Evolutionary conservation across 1,140 invertebrate genomes (phyloP).

Genomic region (Habropoda laboriosa): DNA sequence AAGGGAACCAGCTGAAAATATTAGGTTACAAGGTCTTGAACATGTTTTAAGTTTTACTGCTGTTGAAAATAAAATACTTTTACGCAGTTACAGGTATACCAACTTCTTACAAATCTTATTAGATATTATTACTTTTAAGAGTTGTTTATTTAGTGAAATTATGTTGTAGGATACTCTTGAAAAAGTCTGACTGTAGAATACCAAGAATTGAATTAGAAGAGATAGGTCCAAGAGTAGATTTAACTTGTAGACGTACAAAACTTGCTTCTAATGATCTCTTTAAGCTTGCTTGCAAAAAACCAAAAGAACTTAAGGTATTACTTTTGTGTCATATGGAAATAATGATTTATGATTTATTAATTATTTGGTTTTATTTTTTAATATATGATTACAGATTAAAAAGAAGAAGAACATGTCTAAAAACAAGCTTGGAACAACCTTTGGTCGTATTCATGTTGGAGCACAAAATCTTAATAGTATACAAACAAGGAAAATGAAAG

Average conservation of each 20-base stretch:
- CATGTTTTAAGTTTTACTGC: constrained; percentile 95
- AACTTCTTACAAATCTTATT: neutral
- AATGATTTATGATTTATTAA: neutral
- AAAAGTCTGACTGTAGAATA: constrained; percentile 94
- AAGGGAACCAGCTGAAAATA: constrained; percentile 89
- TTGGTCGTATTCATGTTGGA: constrained; percentile 96
- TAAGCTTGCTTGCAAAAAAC: constrained; percentile 92
- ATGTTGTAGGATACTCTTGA: constrained; percentile 88
- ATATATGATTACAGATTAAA: constrained; percentile 80
- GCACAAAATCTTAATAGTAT: constrained; percentile 93
- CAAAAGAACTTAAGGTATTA: constrained; percentile 89
- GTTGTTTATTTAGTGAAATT: neutral
- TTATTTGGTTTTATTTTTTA: constrained; percentile 6
- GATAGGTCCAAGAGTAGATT: constrained; percentile 96
- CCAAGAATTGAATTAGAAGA: constrained; percentile 96
- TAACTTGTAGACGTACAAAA: constrained; percentile 91
- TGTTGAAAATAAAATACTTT: constrained; percentile 89
- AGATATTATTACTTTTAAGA: neutral
- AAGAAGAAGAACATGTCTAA: constrained; percentile 95
- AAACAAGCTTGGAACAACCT: constrained; percentile 93
- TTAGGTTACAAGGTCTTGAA: constrained; percentile 95
- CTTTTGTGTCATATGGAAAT: neutral
- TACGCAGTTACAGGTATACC: constrained; percentile 92
- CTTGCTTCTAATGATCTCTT: constrained; percentile 95
- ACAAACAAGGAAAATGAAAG: constrained; percentile 97